Evolutionary conservation across 2,797 vertebrate species (phyloP).

Genomic region (Gymnopithys bicolor): DNA sequence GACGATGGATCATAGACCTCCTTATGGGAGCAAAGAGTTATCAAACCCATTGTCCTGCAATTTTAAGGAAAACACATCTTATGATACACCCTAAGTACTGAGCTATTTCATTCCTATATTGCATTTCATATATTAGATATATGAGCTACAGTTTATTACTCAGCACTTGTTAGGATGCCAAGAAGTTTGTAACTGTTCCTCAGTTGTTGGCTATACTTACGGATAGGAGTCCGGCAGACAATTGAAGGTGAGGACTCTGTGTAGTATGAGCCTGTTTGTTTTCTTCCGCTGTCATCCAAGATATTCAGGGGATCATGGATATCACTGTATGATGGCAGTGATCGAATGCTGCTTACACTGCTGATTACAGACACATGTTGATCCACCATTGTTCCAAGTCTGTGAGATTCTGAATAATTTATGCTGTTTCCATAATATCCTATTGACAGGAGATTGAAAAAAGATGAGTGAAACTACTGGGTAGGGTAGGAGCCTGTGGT

Average conservation of each 20-base stretch:
- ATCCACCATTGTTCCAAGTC: slow-evolving; percentile 90
- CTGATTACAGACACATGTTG: slow-evolving; percentile 98
- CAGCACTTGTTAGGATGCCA: background rate
- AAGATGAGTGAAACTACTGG: background rate
- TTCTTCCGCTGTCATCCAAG: slow-evolving; percentile 88
- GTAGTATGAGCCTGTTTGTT: slow-evolving; percentile 82
- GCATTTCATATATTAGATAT: background rate
- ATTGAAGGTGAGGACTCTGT: slow-evolving; percentile 79
- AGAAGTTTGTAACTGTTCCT: background rate
- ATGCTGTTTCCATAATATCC: slow-evolving; percentile 88
- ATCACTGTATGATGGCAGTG: slow-evolving; percentile 84
- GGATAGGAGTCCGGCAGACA: slow-evolving; percentile 75
- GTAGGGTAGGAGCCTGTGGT: background rate
- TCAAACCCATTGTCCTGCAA: background rate
- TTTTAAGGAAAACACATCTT: background rate
- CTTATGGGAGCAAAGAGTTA: background rate
- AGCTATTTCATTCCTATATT: background rate
- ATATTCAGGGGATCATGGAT: slow-evolving; percentile 95
- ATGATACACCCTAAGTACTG: background rate
- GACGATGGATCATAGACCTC: background rate
- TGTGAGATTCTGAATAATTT: slow-evolving; percentile 86
- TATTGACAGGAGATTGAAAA: slow-evolving; percentile 63
- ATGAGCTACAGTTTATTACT: background rate
- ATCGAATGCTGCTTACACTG: slow-evolving; percentile 87
- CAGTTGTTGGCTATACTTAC: slow-evolving; percentile 69